A percentile compares a stretch with the other conserved stretches of the same genome.
phyloP scores from a whole-genome alignment of 2,113 vertebrate species.

The Meles meles region DNA sequence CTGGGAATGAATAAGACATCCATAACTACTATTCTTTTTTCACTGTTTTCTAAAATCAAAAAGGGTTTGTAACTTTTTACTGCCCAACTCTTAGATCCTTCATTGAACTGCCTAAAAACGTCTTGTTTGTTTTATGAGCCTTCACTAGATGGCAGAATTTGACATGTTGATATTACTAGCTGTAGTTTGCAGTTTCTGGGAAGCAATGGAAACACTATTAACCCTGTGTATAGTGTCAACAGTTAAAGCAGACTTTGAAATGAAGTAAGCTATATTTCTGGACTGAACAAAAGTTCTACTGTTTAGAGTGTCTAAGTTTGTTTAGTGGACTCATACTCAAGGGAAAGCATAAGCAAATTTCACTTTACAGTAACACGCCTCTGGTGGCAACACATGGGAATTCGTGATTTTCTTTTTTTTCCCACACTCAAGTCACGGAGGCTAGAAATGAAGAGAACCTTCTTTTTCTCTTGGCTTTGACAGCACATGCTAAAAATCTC shows the following conservation, averaged over 20 bases:
- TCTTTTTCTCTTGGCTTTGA: slow-evolving; percentile 73
- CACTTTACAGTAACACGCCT: slow-evolving; percentile 56
- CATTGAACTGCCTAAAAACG: slow-evolving; percentile 85
- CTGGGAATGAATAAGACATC: slow-evolving; percentile 88
- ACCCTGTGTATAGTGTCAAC: slow-evolving; percentile 85
- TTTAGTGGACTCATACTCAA: slow-evolving; percentile 79
- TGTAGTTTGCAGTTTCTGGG: slow-evolving; percentile 86
- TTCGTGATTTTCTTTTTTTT: slow-evolving; percentile 73
- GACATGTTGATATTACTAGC: slow-evolving; percentile 85
- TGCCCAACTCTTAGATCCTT: slow-evolving; percentile 83
- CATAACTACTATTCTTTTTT: slow-evolving; percentile 85
- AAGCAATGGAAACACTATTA: slow-evolving; percentile 84
- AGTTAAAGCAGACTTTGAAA: slow-evolving; percentile 82
- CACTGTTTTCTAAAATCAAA: slow-evolving; percentile 84
- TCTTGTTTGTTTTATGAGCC: slow-evolving; percentile 83
- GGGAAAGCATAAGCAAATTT: slow-evolving; percentile 77
- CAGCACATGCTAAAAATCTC: slow-evolving; percentile 73
- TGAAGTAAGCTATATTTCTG: slow-evolving; percentile 83
- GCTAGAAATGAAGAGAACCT: slow-evolving; percentile 70
- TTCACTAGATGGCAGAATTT: slow-evolving; percentile 83
- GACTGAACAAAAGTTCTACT: slow-evolving; percentile 82
- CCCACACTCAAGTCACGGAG: slow-evolving; percentile 75
- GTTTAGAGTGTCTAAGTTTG: slow-evolving; percentile 80
- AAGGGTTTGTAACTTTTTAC: slow-evolving; percentile 84
- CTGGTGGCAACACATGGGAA: slow-evolving; percentile 73